phyloP scores from a whole-genome alignment of 2,888 invertebrate genomes.

The Leptogaster cylindrica region DNA sequence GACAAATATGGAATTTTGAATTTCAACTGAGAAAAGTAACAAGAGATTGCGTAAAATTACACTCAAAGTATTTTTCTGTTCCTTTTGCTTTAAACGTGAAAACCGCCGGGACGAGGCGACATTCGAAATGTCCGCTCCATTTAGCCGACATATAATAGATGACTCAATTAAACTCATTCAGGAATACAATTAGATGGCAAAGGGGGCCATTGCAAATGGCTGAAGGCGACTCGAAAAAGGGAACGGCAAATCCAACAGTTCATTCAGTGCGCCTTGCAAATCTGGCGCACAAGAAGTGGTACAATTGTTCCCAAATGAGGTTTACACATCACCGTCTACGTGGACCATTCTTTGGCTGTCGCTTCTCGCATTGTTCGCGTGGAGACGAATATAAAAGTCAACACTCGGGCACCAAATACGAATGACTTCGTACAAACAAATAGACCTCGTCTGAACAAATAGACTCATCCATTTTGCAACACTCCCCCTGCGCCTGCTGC shows the following conservation, averaged over 20 bases:
- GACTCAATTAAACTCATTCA: constrained; percentile 40
- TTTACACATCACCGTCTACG: constrained; percentile 34
- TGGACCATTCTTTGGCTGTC: constrained; percentile 24
- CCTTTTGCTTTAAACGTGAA: background rate
- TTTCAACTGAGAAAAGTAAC: too few species aligned
- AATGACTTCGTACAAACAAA: constrained; percentile 38
- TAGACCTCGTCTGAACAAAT: constrained; percentile 37
- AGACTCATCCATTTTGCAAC: constrained; percentile 30
- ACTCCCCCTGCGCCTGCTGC: constrained; percentile 5
- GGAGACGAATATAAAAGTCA: constrained; percentile 37
- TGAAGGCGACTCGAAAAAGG: background rate
- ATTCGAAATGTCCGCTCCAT: constrained; percentile 6
- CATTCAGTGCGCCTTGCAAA: constrained; percentile 35
- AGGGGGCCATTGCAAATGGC: background rate
- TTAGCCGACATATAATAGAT: constrained; percentile 21
- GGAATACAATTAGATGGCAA: constrained; percentile 31
- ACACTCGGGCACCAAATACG: constrained; percentile 37
- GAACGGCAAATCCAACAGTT: constrained; percentile 12
- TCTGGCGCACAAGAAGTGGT: constrained; percentile 27
- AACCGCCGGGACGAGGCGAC: background rate
- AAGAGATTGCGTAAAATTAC: too few species aligned
- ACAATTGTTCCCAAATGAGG: constrained; percentile 39
- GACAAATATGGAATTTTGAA: too few species aligned
- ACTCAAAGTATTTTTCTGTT: too few species aligned
- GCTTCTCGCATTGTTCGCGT: constrained; percentile 20